phyloP scores from a whole-genome alignment of 2,797 vertebrate genomes.

The Ispidina picta region DNA sequence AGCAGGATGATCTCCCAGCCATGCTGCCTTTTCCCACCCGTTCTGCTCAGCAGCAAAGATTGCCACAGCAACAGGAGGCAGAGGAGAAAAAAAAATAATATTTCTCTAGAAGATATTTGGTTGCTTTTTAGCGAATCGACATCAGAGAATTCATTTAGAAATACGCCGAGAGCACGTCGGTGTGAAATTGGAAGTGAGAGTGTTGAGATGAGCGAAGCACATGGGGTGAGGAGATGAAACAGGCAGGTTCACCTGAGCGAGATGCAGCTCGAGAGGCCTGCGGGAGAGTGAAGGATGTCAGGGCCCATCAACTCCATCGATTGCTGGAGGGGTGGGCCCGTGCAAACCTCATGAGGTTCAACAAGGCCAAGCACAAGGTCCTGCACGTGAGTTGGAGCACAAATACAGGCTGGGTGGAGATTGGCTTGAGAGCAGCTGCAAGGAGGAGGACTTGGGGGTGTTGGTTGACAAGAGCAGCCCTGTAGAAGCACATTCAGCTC shows the following conservation, averaged over 20 bases:
- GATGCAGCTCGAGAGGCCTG: background rate
- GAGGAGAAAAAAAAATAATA: background rate
- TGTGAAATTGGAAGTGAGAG: slow-evolving; percentile 68
- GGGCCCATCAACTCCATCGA: background rate
- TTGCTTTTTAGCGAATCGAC: slow-evolving; percentile 49
- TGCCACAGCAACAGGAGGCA: background rate
- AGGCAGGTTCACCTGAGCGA: accelerated
- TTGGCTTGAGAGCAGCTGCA: background rate
- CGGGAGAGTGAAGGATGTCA: background rate
- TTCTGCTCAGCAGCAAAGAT: background rate
- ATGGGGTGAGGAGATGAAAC: background rate
- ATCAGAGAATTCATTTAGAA: slow-evolving; percentile 15
- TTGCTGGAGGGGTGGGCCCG: background rate
- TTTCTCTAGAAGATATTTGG: background rate
- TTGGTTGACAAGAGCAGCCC: background rate
- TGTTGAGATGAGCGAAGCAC: background rate
- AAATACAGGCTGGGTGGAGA: background rate
- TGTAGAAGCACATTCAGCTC: background rate
- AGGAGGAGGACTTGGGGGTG: background rate
- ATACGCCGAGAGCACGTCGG: slow-evolving; percentile 32
- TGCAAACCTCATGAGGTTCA: background rate
- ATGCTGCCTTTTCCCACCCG: background rate
- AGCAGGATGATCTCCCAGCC: background rate
- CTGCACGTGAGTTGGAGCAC: background rate
- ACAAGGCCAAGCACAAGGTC: background rate